These are phyloP conservation scores for Philotrypesis tridentata DNA, from an alignment of 1,140 invertebrate genomes.

Conservation along the genomic window DNA sequence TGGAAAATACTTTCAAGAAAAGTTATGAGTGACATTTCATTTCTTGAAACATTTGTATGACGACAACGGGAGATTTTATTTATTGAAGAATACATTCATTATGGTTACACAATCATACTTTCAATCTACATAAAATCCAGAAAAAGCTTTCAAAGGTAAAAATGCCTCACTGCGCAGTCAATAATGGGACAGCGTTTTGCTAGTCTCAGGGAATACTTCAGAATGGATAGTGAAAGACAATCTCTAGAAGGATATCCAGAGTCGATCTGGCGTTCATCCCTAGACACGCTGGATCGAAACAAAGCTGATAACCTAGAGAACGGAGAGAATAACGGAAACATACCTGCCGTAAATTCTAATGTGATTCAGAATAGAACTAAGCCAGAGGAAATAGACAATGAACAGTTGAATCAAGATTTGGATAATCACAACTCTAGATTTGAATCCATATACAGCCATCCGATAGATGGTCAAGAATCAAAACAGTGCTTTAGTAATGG, in stretches of 20 bases:
- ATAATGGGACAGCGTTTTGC: slow-evolving; percentile 74
- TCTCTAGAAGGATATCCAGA: slow-evolving; percentile 59
- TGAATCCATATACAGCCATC: slow-evolving; percentile 71
- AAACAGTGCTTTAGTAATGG: slow-evolving; percentile 67
- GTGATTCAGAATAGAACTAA: slow-evolving; percentile 61
- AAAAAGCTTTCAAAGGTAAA: slow-evolving; percentile 15
- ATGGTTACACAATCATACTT: not conserved
- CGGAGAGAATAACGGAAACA: slow-evolving; percentile 68
- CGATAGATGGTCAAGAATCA: slow-evolving; percentile 64
- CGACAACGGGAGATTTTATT: not conserved
- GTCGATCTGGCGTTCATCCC: slow-evolving; percentile 52
- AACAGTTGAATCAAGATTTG: slow-evolving; percentile 63
- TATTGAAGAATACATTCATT: not conserved
- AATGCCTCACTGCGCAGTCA: slow-evolving; percentile 65
- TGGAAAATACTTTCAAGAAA: not conserved
- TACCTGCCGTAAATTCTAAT: slow-evolving; percentile 61
- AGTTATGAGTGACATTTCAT: not conserved
- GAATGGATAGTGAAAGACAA: slow-evolving; percentile 68
- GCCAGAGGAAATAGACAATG: slow-evolving; percentile 64
- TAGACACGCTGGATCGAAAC: slow-evolving; percentile 61
- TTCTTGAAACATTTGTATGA: not conserved
- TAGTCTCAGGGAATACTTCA: slow-evolving; percentile 72
- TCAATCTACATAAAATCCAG: slow-evolving; percentile 2
- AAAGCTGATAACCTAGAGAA: slow-evolving; percentile 55
- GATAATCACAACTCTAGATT: slow-evolving; percentile 73